Evolutionary conservation across 2,888 invertebrate genomes (phyloP).

Genomic region (Ormyrus rosae): DNA sequence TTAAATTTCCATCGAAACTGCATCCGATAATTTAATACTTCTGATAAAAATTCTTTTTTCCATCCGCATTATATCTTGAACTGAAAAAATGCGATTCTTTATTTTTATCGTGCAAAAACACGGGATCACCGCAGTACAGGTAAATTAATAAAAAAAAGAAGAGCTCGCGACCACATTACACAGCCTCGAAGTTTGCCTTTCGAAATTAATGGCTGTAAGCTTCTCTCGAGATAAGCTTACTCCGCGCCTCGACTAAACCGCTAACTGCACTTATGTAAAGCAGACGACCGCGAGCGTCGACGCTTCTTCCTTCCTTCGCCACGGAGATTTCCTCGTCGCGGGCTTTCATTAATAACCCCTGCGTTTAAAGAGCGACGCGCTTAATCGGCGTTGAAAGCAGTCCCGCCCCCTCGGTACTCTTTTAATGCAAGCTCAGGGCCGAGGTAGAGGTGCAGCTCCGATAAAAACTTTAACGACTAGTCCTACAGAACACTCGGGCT

Average conservation of each 20-base stretch:
- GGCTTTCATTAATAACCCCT: conserved; percentile 13
- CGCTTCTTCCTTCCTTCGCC: neutral
- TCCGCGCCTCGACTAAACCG: conserved; percentile 24
- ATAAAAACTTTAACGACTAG: conserved; percentile 7
- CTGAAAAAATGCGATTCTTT: neutral
- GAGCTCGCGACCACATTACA: neutral
- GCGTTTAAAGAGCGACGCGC: neutral
- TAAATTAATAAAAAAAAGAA: neutral
- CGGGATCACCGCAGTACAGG: neutral
- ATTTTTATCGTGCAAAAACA: neutral
- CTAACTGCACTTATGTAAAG: conserved; percentile 39
- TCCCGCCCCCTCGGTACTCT: neutral
- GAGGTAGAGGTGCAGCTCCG: neutral
- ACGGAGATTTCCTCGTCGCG: neutral
- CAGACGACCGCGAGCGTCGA: neutral
- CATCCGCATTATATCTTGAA: neutral
- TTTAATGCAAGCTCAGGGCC: neutral
- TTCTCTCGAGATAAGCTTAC: conserved; percentile 8
- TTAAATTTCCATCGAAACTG: neutral
- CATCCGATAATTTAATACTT: no score
- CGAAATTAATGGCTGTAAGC: conserved; percentile 15
- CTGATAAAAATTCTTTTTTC: neutral
- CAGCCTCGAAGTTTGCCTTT: neutral
- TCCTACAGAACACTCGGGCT: neutral
- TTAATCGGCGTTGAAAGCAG: neutral